Base-by-base conservation (phyloP, 2,888 invertebrate genomes). In the Epirrhoe tristata region DNA sequence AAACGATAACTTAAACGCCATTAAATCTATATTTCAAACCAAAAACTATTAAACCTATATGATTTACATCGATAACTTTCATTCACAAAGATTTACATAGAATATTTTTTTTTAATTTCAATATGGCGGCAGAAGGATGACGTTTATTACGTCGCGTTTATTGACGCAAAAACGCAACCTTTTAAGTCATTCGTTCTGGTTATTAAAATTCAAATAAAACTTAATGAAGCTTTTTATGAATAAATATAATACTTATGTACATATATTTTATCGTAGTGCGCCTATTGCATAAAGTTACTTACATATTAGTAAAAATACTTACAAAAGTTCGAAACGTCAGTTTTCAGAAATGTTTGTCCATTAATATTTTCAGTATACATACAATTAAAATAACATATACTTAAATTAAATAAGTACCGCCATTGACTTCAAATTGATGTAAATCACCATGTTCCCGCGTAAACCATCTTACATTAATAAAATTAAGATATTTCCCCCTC, bases 401-500 rank as follows among this genome's bases (percentile, higher is more conserved):
- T 48, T 16, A 48, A 16, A 16, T 7, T 48, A 48, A 43, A 43
- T 43, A 10, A 48, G 14, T 16, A 48, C 48, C 16, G 12, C 7
- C 48, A 16, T 48, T 48, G 6, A 48, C 48, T 48, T 16, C 48
- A 14, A 48, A 32, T 43, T n/a, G 12, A 17, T 60, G 39, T 10
- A 46, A 46, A 34, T 48, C 34, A 36, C 36, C 46, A 52, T 8
- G 34, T 36, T 51, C 17, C 39, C 17, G 17, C 48, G 53, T 1
- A 46, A 55, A 55, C 32, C 14, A 55, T 31, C 17, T 34, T 46
- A 12, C 53, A 61, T 53, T 54, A 48, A 54, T 55, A 48, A 53
- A 64, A 58, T 58, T 54, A 54, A 58, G 46, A 62, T 66, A 63
- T 68, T 72, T 56, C 51, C 43, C 5, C 60, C 63, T 67, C 69